Evolutionary conservation across 2,113 vertebrate genomes (phyloP).

Genomic region (Podocnemis expansa): DNA sequence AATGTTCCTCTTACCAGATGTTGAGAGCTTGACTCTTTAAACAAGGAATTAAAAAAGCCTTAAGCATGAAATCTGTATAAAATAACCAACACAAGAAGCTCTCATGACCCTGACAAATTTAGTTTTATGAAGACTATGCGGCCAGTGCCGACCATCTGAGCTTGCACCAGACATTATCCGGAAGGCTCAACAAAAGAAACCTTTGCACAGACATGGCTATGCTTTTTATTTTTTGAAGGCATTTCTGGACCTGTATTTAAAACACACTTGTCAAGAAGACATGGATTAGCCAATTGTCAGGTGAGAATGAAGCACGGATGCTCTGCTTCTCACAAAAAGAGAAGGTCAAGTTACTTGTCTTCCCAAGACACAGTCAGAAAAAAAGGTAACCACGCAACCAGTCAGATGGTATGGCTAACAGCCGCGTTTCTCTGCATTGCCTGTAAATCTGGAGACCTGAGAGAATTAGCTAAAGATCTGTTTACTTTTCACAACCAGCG

Average conservation of each 20-base stretch:
- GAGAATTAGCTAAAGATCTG: background rate
- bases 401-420: background rate
- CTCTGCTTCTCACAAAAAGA: background rate
- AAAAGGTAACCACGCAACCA: background rate
- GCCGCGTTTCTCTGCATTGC: background rate
- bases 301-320: background rate
- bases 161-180: background rate
- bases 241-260: background rate
- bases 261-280: background rate
- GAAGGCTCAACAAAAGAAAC: background rate
- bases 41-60: background rate
- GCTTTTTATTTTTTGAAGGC: background rate
- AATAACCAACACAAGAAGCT: background rate
- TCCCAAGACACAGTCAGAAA: background rate
- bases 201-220: background rate
- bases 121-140: background rate
- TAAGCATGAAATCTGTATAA: background rate
- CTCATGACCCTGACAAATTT: background rate
- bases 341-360: background rate
- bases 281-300: background rate
- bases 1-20: background rate
- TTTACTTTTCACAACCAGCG: background rate
- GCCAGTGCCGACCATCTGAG: background rate
- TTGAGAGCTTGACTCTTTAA: background rate
- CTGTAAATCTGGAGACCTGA: background rate